Evolutionary conservation across 2,888 invertebrate species (phyloP), one percentile per base, ranked within the genome.

Genomic region (Phyto melanocephala): DNA sequence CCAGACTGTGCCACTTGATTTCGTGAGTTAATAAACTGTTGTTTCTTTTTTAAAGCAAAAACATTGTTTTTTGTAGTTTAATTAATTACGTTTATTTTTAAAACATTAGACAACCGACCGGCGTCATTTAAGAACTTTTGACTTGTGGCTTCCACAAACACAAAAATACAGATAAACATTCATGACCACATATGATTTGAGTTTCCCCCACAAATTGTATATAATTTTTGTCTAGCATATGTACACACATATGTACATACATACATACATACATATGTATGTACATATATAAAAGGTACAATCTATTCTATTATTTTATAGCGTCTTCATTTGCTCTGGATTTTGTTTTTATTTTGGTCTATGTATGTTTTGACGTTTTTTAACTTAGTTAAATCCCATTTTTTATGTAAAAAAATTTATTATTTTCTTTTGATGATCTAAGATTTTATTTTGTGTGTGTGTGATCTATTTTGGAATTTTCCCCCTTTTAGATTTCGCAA

Each of bases 1-100:
- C 75, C 78, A 82, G 70, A 75, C 75, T 56, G 37, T 77, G 81
- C 78, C 82, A 82, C 78, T 82, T 78, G 79, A 79, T 82, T 75
- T 67, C 67, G 28, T 81, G 68, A 42, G 42, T 70, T 60, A 33
- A 62, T 35, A 37, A 68, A 62, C 47, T 37, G 28, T 58, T 42
- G 20, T 35, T 52, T 52, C 6, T 56, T 6, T 37, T 50, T 68
- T 37, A 37, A 13, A n/a, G n/a, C n/a, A n/a, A n/a, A n/a, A n/a
- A n/a, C 13, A 1, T 54, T 71, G 20, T 15, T 15, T 17, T 42
- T 50, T 33, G 33, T 35, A n/a, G 50, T 50, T 28, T 52, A 70
- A 60, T 75, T 82, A 79, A 75, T 78, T 65, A 35, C 37, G 37
- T 75, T 82, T 81, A 78, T 81, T 79, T 82, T 79, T 79, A 79